phyloP scores from a whole-genome alignment of 2,113 vertebrate genomes.

The Gopherus flavomarginatus region DNA sequence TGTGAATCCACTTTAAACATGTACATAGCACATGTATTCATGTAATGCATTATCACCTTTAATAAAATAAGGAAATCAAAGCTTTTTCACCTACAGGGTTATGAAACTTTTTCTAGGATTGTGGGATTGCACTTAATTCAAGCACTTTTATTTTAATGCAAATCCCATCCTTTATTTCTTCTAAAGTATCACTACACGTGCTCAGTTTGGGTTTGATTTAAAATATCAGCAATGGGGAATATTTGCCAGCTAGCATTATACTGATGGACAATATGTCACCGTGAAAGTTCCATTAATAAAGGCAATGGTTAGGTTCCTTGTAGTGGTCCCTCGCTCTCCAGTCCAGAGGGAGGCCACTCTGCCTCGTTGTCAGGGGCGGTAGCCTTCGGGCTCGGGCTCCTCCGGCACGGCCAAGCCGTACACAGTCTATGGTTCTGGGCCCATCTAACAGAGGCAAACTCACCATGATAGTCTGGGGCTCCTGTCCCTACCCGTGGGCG shows the following conservation, averaged over 20 bases:
- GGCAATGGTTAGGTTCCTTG: background rate
- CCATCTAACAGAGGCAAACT: no score
- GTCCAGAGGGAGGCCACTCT: no score
- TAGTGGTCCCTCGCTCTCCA: no score
- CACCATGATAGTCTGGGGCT: no score
- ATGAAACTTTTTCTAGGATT: background rate
- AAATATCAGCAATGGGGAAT: background rate
- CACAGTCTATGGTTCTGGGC: no score
- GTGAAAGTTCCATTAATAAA: background rate
- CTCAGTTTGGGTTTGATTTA: background rate
- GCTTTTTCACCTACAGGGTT: background rate
- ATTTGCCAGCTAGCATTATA: background rate
- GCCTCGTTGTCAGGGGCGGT: no score
- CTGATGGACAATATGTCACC: background rate
- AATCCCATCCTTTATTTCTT: background rate
- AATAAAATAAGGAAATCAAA: background rate
- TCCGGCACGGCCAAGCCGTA: no score
- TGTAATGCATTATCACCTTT: background rate
- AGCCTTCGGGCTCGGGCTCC: no score
- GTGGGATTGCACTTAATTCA: background rate
- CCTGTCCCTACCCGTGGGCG: no score
- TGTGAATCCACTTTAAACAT: background rate
- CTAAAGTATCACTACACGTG: background rate
- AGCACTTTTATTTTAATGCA: conserved; percentile 1
- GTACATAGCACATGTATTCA: background rate